A percentile compares a stretch with the other conserved stretches of the same genome.
These are phyloP conservation scores for Ramphastos sulfuratus DNA, from an alignment of 2,113 vertebrate species.

Conservation along the genomic window DNA sequence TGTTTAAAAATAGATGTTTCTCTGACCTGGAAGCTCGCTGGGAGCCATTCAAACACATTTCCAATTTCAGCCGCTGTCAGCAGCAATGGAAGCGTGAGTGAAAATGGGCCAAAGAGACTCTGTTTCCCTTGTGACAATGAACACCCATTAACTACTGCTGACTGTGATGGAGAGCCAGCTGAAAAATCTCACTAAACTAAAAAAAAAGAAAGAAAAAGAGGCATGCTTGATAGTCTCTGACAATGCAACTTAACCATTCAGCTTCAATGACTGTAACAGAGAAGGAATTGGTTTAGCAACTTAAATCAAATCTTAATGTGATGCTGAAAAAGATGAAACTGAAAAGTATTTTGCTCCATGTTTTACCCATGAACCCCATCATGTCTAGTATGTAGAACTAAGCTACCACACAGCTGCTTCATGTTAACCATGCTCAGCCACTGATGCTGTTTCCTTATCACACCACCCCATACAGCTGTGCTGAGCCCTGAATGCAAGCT, in stretches of 20 bases:
- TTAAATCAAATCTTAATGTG: not conserved
- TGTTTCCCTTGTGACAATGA: not conserved
- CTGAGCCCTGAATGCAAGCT: not conserved
- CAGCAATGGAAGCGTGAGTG: not conserved
- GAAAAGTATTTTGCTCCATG: not conserved
- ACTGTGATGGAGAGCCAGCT: not conserved
- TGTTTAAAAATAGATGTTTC: constrained; percentile 2
- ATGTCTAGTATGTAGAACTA: not conserved
- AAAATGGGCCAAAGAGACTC: not conserved
- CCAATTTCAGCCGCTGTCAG: not conserved
- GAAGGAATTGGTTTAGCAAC: not conserved
- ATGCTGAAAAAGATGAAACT: not conserved
- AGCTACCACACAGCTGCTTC: not conserved
- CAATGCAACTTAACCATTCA: not conserved
- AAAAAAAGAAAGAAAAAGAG: not conserved
- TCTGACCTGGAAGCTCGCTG: not conserved
- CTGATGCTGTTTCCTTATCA: not conserved
- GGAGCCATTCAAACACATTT: not conserved
- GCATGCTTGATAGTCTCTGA: not conserved
- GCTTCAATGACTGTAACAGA: not conserved
- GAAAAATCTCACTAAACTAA: not conserved
- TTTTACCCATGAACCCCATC: not conserved
- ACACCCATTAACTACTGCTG: not conserved
- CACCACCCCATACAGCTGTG: not conserved
- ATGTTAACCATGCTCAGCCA: not conserved